Evolutionary conservation across 2,113 vertebrate species (phyloP).

Genomic region (Capra hircus): DNA sequence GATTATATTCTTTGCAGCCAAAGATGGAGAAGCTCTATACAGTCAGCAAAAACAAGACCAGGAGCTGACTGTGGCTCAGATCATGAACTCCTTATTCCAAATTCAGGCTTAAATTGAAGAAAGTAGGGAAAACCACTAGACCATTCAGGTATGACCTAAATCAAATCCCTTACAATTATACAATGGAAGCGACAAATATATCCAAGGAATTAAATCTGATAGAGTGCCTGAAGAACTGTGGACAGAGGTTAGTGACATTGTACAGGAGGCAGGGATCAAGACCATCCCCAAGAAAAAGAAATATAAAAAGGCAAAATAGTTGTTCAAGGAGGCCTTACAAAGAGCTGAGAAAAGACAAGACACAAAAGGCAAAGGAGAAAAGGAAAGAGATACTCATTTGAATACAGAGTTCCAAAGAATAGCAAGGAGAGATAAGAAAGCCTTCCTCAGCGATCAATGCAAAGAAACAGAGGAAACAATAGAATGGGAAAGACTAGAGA

Average conservation of each 20-base stretch:
- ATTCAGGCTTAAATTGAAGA: neutral
- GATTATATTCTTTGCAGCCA: neutral
- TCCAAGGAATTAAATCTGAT: neutral
- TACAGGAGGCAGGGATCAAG: neutral
- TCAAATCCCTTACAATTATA: neutral
- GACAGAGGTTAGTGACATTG: fast-evolving
- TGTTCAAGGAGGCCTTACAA: neutral
- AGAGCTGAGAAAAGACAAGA: neutral
- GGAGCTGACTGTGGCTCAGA: neutral
- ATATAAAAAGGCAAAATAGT: neutral
- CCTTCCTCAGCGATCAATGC: neutral
- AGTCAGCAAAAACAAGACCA: neutral
- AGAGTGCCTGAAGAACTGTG: neutral
- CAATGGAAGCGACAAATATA: neutral
- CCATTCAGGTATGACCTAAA: neutral
- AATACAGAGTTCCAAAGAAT: neutral
- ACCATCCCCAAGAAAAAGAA: neutral
- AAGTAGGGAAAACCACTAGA: neutral
- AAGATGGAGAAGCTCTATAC: neutral
- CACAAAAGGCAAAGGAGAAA: neutral
- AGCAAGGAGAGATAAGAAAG: neutral
- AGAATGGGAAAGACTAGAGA: neutral
- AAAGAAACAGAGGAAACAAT: neutral
- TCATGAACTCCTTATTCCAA: neutral
- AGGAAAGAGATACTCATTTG: neutral